phyloP scores from a whole-genome alignment of 2,888 invertebrate genomes.

The Creontiades dilutus region DNA sequence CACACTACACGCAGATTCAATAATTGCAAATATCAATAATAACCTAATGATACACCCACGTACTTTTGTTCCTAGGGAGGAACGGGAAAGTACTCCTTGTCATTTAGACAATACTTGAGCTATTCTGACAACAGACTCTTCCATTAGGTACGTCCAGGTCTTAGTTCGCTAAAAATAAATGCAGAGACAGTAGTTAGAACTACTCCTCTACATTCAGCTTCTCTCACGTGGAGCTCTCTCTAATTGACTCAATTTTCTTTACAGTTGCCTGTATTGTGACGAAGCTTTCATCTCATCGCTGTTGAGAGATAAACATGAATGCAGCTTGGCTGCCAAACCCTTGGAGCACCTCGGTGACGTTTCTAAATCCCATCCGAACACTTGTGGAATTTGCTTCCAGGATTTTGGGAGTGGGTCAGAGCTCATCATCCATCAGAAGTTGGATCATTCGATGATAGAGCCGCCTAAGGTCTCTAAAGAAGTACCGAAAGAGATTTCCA shows the following conservation, averaged over 20 bases:
- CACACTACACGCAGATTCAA: no score
- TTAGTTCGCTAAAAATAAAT: no score
- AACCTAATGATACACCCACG: no score
- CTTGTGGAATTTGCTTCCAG: slow-evolving; percentile 47
- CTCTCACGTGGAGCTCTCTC: no score
- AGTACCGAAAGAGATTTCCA: background rate
- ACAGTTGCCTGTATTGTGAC: slow-evolving; percentile 36
- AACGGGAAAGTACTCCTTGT: no score
- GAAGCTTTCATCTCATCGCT: slow-evolving; percentile 35
- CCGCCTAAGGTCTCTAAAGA: background rate
- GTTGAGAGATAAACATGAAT: slow-evolving; percentile 27
- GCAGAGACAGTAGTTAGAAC: no score
- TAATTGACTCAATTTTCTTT: background rate
- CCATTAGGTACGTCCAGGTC: no score
- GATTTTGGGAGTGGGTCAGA: slow-evolving; percentile 38
- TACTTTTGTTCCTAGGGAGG: no score
- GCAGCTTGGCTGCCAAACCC: slow-evolving; percentile 40
- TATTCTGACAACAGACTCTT: no score
- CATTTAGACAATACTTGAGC: no score
- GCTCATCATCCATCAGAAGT: slow-evolving; percentile 20
- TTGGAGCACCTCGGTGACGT: background rate
- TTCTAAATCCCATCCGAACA: background rate
- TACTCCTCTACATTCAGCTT: no score
- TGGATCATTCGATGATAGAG: background rate
- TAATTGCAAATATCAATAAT: no score